These are phyloP conservation scores for Chloebia gouldiae DNA, from an alignment of 2,113 vertebrate genomes.

Conservation along the genomic window DNA sequence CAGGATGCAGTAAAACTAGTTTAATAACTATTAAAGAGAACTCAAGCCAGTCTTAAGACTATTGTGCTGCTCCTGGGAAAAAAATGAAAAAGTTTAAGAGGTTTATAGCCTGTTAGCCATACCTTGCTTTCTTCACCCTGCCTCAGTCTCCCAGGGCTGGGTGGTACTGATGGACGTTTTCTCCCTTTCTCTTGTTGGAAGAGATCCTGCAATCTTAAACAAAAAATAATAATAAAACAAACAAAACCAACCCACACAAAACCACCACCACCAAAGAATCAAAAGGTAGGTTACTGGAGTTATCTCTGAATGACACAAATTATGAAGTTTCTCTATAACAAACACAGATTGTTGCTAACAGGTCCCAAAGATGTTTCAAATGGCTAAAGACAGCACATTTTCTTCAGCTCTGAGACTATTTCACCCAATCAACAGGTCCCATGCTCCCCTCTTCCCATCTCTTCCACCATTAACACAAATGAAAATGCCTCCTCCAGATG, in stretches of 20 bases:
- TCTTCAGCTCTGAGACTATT: background rate
- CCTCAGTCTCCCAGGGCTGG: slow-evolving; percentile 92
- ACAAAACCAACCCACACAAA: background rate
- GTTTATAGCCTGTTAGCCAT: background rate
- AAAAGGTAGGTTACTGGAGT: background rate
- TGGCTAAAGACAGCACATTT: background rate
- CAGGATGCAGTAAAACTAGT: background rate
- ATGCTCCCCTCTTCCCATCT: background rate
- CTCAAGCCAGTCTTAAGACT: background rate
- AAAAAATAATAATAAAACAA: background rate
- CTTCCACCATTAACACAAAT: background rate
- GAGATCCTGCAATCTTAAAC: slow-evolving; percentile 89
- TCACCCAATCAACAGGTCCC: background rate
- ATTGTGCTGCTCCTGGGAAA: background rate
- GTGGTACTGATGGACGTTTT: slow-evolving; percentile 93
- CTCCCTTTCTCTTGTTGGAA: slow-evolving; percentile 97
- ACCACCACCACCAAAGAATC: background rate
- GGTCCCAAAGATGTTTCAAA: background rate
- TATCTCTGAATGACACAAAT: background rate
- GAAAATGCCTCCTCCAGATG: background rate
- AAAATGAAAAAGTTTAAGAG: background rate
- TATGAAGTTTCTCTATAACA: background rate
- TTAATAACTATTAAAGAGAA: background rate
- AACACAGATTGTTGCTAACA: background rate
- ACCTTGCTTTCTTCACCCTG: slow-evolving; percentile 95